Conservation (phyloP, 1,140 invertebrate genomes). For the Drosophila simulans region DNA sequence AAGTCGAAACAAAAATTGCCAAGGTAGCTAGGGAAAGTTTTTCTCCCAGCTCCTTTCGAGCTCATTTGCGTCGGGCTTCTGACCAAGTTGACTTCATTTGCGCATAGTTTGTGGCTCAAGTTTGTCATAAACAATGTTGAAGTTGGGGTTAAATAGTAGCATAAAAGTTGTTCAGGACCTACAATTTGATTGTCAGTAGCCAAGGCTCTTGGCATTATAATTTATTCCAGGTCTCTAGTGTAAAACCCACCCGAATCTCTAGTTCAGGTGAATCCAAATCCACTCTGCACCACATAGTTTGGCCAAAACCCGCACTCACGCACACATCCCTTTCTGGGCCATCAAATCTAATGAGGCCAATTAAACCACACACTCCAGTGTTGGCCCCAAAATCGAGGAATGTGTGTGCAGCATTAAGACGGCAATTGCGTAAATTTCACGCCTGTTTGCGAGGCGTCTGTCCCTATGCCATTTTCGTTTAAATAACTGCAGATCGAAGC, state of each 20-base stretch:
- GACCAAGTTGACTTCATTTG: constrained; percentile 77
- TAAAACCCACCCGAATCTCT: constrained; percentile 1
- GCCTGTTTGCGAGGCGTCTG: constrained; percentile 40
- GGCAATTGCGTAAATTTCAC: constrained; percentile 82
- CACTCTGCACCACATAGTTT: constrained; percentile 5
- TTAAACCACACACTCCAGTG: constrained; percentile 54
- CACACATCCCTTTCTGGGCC: constrained; percentile 44
- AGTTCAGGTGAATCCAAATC: constrained; percentile 1
- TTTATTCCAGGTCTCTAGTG: constrained; percentile 34
- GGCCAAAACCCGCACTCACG: not conserved
- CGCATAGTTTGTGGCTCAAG: constrained; percentile 76
- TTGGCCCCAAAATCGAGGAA: constrained; percentile 47
- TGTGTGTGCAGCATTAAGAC: constrained; percentile 72
- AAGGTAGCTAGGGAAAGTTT: constrained; percentile 64
- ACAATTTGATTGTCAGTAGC: constrained; percentile 67
- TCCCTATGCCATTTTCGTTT: constrained; percentile 48
- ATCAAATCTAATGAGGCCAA: constrained; percentile 70
- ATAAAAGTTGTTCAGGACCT: constrained; percentile 60
- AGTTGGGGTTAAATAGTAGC: constrained; percentile 71
- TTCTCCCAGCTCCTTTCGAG: constrained; percentile 37
- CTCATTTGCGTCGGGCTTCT: constrained; percentile 64
- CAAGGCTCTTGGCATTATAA: constrained; percentile 21
- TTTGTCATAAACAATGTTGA: constrained; percentile 80
- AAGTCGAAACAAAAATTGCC: constrained; percentile 59
- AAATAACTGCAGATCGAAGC: constrained; percentile 67